These are phyloP conservation scores for Zeus faber DNA, from an alignment of 2,113 vertebrate genomes.

Conservation along the genomic window DNA sequence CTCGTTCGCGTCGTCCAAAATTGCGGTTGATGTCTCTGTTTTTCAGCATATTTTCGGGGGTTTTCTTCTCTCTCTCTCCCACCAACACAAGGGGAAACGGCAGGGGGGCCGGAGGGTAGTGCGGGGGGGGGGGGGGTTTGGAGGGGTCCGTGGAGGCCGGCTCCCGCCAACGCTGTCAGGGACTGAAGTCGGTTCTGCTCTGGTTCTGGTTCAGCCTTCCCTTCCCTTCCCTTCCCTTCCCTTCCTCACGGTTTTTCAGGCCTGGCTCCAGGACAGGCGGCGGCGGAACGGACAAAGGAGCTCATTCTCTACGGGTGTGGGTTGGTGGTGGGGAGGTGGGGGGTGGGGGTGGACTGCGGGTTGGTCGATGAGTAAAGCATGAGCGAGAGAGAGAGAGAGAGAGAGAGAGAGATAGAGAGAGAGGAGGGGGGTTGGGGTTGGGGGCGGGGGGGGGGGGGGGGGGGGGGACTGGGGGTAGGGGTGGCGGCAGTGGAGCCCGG, in stretches of 20 bases:
- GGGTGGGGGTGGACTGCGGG: background rate
- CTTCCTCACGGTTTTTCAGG: conserved; percentile 56
- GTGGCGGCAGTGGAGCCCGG: conserved; percentile 64
- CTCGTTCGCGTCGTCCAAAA: conserved; percentile 25
- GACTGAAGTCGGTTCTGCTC: conserved; percentile 64
- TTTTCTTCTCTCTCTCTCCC: conserved; percentile 39
- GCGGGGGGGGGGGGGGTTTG: conserved; percentile 45
- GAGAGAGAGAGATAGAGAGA: too few species aligned
- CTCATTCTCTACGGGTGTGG: conserved; percentile 69
- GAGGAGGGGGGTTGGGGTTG: conserved; percentile 17
- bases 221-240: background rate
- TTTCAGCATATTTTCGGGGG: too few species aligned
- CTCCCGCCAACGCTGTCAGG: conserved; percentile 49
- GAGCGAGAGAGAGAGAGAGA: too few species aligned
- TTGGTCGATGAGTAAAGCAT: background rate
- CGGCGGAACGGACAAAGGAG: conserved; percentile 75
- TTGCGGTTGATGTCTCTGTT: conserved; percentile 24
- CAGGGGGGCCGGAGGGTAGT: too few species aligned
- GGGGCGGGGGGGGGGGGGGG: conserved; percentile 40
- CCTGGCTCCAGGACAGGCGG: conserved; percentile 65
- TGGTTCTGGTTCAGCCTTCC: background rate
- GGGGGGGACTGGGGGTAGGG: conserved; percentile 50
- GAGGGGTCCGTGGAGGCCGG: conserved; percentile 38
- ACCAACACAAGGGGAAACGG: too few species aligned
- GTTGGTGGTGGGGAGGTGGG: background rate